phyloP scores from a whole-genome alignment of 2,888 invertebrate species.

The Ernsta delagoae region DNA sequence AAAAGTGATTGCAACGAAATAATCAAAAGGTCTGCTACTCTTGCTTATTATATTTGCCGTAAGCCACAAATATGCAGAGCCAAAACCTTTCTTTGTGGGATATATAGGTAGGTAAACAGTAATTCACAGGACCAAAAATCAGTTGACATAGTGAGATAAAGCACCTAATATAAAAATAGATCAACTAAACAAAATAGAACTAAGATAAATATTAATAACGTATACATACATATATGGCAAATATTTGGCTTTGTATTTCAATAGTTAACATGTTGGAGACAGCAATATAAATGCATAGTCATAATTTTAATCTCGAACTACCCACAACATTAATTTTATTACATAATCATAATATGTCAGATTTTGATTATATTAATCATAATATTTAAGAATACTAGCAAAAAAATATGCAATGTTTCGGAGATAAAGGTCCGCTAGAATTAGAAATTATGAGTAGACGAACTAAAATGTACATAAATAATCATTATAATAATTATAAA shows the following conservation, averaged over 20 bases:
- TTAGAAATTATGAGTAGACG: neutral
- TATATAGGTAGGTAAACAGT: conserved; percentile 43
- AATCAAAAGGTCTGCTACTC: conserved; percentile 66
- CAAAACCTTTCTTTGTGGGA: conserved; percentile 58
- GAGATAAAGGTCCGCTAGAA: conserved; percentile 15
- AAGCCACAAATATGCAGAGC: conserved; percentile 76
- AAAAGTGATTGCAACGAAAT: conserved; percentile 53
- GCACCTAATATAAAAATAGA: conserved; percentile 46
- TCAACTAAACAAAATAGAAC: conserved; percentile 57
- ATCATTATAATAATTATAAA: neutral
- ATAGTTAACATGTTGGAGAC: conserved; percentile 57
- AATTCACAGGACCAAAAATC: conserved; percentile 36
- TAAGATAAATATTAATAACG: conserved; percentile 72
- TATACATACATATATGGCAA: conserved; percentile 71
- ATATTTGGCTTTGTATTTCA: conserved; percentile 80
- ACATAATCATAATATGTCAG: neutral
- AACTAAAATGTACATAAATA: conserved; percentile 28
- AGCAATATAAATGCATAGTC: conserved; percentile 37
- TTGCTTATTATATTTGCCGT: conserved; percentile 73
- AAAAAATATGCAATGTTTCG: conserved; percentile 15
- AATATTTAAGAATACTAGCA: conserved; percentile 16
- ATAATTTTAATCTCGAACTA: conserved; percentile 32
- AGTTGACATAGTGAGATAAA: conserved; percentile 42
- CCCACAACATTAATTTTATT: conserved; percentile 19
- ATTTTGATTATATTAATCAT: too few relatives aligned